A percentile compares a stretch with the other conserved stretches of the same genome.
Evolutionary conservation across 2,797 vertebrate species (phyloP).

Genomic region (Myiotriccus ornatus): DNA sequence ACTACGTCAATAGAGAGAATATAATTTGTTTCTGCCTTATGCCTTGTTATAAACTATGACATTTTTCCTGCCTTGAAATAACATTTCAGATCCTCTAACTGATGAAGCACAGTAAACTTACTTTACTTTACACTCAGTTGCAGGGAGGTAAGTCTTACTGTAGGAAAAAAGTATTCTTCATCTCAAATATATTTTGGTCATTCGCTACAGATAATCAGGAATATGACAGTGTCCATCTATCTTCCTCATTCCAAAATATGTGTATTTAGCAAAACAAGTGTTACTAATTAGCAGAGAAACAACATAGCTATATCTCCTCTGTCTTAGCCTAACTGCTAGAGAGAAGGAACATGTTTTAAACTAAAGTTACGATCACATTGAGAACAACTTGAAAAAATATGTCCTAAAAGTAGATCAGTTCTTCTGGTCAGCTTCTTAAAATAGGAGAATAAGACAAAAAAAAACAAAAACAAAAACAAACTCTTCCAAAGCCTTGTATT

Average conservation of each 20-base stretch:
- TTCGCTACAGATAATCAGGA: background rate
- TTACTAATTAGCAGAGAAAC: background rate
- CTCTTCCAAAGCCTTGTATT: accelerated
- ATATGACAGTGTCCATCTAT: background rate
- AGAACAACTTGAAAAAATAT: background rate
- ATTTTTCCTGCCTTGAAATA: background rate
- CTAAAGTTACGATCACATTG: background rate
- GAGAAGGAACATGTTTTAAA: background rate
- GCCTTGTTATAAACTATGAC: background rate
- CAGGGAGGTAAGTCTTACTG: background rate
- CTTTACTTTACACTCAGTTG: background rate
- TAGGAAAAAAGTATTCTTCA: background rate
- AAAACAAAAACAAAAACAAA: no score
- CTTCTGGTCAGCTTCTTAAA: background rate
- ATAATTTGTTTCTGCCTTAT: background rate
- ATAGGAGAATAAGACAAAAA: background rate
- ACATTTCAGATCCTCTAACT: background rate
- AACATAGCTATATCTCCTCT: background rate
- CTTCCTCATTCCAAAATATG: background rate
- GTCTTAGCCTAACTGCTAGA: background rate
- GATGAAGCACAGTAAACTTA: background rate
- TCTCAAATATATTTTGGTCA: background rate
- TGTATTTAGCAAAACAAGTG: background rate
- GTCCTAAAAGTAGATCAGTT: background rate
- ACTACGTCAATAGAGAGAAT: background rate